Percentiles rank a stretch among this genome's conserved stretches.
These are phyloP conservation scores for Pediacus dermestoides DNA, from an alignment of 2,888 invertebrate species.

Conservation along the genomic window DNA sequence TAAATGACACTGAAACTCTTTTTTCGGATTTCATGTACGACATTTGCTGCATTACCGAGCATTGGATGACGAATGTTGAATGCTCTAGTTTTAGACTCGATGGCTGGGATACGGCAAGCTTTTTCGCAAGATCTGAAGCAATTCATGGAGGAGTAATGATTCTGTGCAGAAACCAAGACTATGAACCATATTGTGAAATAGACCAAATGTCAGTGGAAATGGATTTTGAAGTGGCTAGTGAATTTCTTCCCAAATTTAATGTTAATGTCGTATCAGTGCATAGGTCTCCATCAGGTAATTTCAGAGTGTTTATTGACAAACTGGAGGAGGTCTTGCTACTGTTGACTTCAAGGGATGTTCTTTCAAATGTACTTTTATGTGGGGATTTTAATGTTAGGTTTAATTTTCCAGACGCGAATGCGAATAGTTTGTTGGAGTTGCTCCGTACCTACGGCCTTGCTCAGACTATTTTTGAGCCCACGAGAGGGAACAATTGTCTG, in stretches of 20 bases:
- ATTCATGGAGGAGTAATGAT: conserved; percentile 6
- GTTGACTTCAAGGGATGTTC: background rate
- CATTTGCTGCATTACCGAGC: background rate
- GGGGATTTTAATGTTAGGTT: conserved; percentile 2
- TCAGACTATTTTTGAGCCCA: conserved; percentile 3
- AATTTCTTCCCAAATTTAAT: background rate
- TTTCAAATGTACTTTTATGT: background rate
- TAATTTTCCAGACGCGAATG: background rate
- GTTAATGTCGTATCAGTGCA: background rate
- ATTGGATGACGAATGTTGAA: background rate
- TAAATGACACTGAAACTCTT: background rate
- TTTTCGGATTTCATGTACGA: background rate
- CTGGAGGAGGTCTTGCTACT: background rate
- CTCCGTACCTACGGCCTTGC: background rate
- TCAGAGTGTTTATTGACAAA: background rate
- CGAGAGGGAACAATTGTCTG: background rate
- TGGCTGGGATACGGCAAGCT: background rate
- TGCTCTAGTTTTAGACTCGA: background rate
- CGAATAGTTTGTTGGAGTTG: background rate
- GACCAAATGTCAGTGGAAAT: background rate
- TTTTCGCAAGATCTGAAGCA: background rate
- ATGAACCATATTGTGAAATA: background rate
- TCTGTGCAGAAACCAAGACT: background rate
- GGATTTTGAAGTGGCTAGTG: background rate
- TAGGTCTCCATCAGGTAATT: background rate